Evolutionary conservation across 2,888 invertebrate species (phyloP).

Genomic region (Caenorhabditis uteleia): DNA sequence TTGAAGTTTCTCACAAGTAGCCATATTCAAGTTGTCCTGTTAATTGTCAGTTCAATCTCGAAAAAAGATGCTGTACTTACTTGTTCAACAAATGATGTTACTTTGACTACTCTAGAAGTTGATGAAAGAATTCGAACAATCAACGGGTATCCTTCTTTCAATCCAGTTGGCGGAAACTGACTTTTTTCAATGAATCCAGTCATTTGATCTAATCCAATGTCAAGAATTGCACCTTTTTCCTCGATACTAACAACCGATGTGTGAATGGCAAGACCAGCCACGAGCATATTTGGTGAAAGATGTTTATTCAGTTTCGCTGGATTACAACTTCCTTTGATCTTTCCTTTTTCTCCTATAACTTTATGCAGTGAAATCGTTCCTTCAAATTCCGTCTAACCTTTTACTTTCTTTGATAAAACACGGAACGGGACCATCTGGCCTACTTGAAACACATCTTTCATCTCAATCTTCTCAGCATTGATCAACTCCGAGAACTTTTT

Average conservation of each 20-base stretch:
- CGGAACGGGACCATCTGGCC: constrained; percentile 63
- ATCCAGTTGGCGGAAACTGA: constrained; percentile 38
- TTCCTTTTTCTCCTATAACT: constrained; percentile 10
- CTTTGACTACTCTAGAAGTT: constrained; percentile 51
- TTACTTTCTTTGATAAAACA: constrained; percentile 33
- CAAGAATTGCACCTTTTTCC: constrained; percentile 66
- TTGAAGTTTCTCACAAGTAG: constrained; percentile 47
- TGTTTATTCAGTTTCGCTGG: constrained; percentile 59
- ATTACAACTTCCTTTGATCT: constrained; percentile 39
- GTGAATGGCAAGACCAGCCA: constrained; percentile 55
- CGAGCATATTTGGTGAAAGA: constrained; percentile 50
- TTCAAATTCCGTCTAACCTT: constrained; percentile 12
- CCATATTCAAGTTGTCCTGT: constrained; percentile 39
- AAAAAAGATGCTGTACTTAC: constrained; percentile 2
- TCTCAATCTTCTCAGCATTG: constrained; percentile 33
- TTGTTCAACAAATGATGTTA: constrained; percentile 55
- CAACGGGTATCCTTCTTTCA: constrained; percentile 55
- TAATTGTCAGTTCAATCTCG: not conserved
- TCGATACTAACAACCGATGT: constrained; percentile 60
- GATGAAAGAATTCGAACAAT: constrained; percentile 48
- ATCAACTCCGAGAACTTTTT: constrained; percentile 34
- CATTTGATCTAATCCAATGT: constrained; percentile 57
- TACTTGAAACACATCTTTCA: constrained; percentile 60
- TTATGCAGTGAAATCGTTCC: too few relatives aligned
- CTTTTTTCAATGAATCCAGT: constrained; percentile 56